Conservation (phyloP, 2,888 invertebrate species). For the Aleiodes testaceus region DNA sequence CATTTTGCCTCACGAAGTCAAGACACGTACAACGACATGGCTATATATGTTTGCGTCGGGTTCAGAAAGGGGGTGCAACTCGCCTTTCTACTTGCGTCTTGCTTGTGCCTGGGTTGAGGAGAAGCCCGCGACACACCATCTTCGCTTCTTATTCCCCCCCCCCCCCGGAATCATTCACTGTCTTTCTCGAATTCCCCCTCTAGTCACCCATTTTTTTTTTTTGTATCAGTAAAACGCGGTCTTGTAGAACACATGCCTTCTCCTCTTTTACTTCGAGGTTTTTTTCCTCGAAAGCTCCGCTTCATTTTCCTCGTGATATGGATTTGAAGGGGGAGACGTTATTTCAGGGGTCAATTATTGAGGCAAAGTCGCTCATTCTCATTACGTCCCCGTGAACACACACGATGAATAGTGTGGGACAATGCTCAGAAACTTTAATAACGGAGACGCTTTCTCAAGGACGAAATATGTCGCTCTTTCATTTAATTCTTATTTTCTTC, state of each 20-base stretch:
- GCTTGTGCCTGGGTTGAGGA: slow-evolving; percentile 33
- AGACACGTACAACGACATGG: slow-evolving; percentile 55
- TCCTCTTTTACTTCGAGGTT: slow-evolving; percentile 25
- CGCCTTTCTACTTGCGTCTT: slow-evolving; percentile 38
- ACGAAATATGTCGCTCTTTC: slow-evolving; percentile 3
- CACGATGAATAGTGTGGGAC: neutral
- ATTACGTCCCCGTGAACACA: neutral
- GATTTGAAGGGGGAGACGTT: no score
- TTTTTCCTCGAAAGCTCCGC: neutral
- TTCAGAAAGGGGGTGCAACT: slow-evolving; percentile 29
- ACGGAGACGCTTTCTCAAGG: slow-evolving; percentile 20
- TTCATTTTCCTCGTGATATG: neutral
- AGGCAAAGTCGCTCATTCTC: no score
- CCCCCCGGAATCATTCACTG: slow-evolving; percentile 4
- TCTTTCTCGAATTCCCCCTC: slow-evolving; percentile 13
- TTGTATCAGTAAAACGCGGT: slow-evolving; percentile 48
- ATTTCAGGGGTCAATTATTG: no score
- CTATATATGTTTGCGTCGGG: slow-evolving; percentile 49
- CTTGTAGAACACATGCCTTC: slow-evolving; percentile 49
- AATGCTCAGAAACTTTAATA: slow-evolving; percentile 24
- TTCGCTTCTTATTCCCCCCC: slow-evolving; percentile 38
- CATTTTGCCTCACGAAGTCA: slow-evolving; percentile 54
- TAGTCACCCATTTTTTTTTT: slow-evolving; percentile 41
- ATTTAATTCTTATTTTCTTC: no score
- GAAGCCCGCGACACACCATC: slow-evolving; percentile 35